Evolutionary conservation across 2,888 invertebrate genomes (phyloP), one percentile per base, ranked within the genome.

Genomic region (Andrena marginata): DNA sequence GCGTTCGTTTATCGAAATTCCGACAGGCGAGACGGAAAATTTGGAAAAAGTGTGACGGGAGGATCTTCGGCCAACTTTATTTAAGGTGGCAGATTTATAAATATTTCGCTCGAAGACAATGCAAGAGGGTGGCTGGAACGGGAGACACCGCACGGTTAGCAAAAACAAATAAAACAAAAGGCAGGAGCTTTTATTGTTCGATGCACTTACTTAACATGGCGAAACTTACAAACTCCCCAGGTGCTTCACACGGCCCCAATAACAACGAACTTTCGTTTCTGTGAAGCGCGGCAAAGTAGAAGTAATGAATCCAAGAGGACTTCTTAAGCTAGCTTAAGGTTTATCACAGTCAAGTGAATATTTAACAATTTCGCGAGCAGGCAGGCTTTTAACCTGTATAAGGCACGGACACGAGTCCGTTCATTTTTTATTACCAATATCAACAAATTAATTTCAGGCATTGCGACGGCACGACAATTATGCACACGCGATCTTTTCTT

Each of bases 321-420:
- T 86, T 84, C 77, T 77, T 77, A 84, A 86, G 84, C 67, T 81
- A 79, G 78, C 80, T 86, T 84, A 84, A 84, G 78, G 78, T 86
- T 86, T 86, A 84, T 86, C 80, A 79, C 74, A 80, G 78, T 72
- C 84, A 86, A 81, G 74, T 86, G 80, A 86, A 86, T 86, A 86
- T 84, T 86, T 81, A 86, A 86, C 87, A 84, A 86, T 76, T 33
- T 74, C 35, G 35, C 69, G 8, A 51, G 75, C 48, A 59, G 80
- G 48, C 49, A 49, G 60, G 51, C 82, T 73, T 70, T 79, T 51
- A 82, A 82, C 63, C 72, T 73, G 54, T 77, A 29, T 10, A 56
- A 8, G 10, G 23, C 6, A 16, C 10, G 7, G 20, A 23, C 10
- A 20, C 26, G 20, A 26, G 29, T 49, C 26, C 4, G 29, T n/a